These are phyloP conservation scores for Anser cygnoides DNA, from an alignment of 2,113 vertebrate species.

Conservation along the genomic window DNA sequence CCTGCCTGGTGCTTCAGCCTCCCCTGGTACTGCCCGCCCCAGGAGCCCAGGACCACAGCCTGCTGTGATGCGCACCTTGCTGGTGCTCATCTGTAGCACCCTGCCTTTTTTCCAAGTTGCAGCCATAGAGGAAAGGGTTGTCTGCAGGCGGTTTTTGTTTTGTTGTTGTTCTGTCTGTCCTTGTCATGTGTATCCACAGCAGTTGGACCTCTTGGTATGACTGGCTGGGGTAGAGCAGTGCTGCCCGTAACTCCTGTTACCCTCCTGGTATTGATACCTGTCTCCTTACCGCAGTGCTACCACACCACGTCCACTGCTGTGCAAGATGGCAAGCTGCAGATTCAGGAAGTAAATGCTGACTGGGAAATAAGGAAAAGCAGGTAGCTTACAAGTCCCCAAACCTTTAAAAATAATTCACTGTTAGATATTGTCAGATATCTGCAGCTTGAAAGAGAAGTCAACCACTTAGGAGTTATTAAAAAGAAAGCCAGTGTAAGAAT, in stretches of 20 bases:
- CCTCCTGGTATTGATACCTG: not conserved
- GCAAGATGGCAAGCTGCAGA: not conserved
- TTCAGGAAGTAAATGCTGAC: not conserved
- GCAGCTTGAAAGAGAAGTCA: not conserved
- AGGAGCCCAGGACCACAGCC: not conserved
- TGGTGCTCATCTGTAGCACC: not conserved
- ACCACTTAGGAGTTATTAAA: not conserved
- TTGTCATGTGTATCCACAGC: rapidly evolving
- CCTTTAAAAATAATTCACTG: not conserved
- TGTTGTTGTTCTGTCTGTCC: not conserved
- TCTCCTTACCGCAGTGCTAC: not conserved
- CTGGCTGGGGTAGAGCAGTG: not conserved
- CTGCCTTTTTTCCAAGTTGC: not conserved
- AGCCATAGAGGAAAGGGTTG: not conserved
- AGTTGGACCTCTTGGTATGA: not conserved
- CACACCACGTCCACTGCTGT: not conserved
- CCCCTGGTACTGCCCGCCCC: not conserved
- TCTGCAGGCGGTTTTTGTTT: not conserved
- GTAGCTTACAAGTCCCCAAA: not conserved
- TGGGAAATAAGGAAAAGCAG: not conserved
- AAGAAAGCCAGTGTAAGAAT: not conserved
- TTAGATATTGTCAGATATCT: not conserved
- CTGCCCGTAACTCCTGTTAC: not conserved
- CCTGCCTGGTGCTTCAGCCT: not conserved
- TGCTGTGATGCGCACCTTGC: rapidly evolving